Evolutionary conservation across 2,888 invertebrate species (phyloP).

Genomic region (Athrips mouffetella): DNA sequence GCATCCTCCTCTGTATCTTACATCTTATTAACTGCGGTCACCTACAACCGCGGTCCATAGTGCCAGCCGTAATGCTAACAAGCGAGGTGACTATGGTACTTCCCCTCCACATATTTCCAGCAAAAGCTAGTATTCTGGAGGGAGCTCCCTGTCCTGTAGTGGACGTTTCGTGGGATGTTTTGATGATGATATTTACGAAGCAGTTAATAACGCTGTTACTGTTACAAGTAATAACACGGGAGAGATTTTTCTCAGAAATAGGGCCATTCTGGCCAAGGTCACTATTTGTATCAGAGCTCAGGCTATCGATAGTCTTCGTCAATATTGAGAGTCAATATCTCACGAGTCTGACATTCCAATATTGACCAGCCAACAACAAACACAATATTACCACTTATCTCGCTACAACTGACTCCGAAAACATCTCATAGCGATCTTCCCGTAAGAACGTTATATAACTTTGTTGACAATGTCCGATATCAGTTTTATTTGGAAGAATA

Average conservation of each 20-base stretch:
- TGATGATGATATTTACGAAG: too few relatives aligned
- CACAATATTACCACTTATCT: constrained; percentile 76
- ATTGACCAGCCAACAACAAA: constrained; percentile 70
- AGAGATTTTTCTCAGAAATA: constrained; percentile 39
- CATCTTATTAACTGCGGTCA: too few relatives aligned
- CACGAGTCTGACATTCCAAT: constrained; percentile 68
- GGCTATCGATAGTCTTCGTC: constrained; percentile 66
- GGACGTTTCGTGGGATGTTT: too few relatives aligned
- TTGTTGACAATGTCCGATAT: constrained; percentile 57
- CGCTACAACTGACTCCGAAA: constrained; percentile 65
- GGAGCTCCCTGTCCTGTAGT: too few relatives aligned
- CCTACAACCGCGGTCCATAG: too few relatives aligned
- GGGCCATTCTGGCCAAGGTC: constrained; percentile 53
- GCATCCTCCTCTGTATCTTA: too few relatives aligned
- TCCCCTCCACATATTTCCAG: too few relatives aligned
- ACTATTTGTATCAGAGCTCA: constrained; percentile 42
- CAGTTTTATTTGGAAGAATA: constrained; percentile 51
- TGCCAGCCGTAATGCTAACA: too few relatives aligned
- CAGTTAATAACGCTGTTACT: too few relatives aligned
- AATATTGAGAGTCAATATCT: constrained; percentile 73
- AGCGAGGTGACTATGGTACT: too few relatives aligned
- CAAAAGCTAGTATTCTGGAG: too few relatives aligned
- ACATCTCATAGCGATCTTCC: constrained; percentile 56
- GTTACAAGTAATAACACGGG: constrained; percentile 1
- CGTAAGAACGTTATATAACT: constrained; percentile 44